Percentiles rank a stretch among this genome's conserved stretches.
Conservation (phyloP, 2,113 vertebrate species). For the Plectropomus leopardus region DNA sequence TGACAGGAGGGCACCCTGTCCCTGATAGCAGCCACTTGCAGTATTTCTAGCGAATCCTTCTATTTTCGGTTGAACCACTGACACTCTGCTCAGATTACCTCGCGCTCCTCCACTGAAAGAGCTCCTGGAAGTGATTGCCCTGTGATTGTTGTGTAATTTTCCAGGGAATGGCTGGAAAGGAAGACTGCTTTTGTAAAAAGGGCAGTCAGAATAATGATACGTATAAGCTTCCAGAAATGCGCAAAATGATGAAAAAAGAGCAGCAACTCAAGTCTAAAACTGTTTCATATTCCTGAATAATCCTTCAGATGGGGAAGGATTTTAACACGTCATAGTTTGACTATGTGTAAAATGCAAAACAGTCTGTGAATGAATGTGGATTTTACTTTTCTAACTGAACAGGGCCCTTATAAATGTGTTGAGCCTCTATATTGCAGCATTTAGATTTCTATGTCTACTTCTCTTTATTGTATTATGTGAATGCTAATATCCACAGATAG, state of each 20-base stretch:
- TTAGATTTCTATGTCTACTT: neutral
- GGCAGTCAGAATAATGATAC: slow-evolving; percentile 28
- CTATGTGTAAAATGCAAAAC: slow-evolving; percentile 33
- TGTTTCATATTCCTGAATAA: slow-evolving; percentile 27
- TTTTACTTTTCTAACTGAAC: slow-evolving; percentile 23
- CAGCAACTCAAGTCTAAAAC: neutral
- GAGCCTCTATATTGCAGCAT: slow-evolving; percentile 9
- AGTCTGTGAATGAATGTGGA: neutral
- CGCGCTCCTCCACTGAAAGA: slow-evolving; percentile 8
- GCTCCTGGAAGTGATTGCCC: slow-evolving; percentile 47
- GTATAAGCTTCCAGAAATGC: slow-evolving; percentile 20
- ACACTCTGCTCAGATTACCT: slow-evolving; percentile 46
- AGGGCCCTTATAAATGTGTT: neutral
- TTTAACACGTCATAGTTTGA: slow-evolving; percentile 18
- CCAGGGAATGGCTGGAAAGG: slow-evolving; percentile 31
- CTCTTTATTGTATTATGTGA: slow-evolving; percentile 8
- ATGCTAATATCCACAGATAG: slow-evolving; percentile 19
- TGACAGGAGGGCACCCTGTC: slow-evolving; percentile 53
- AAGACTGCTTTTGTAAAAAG: slow-evolving; percentile 28
- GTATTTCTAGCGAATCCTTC: slow-evolving; percentile 45
- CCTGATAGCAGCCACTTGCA: slow-evolving; percentile 52
- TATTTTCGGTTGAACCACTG: slow-evolving; percentile 42
- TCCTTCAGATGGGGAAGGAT: slow-evolving; percentile 29
- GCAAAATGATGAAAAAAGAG: slow-evolving; percentile 10
- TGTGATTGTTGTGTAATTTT: slow-evolving; percentile 64